Evolutionary conservation across 2,888 invertebrate genomes (phyloP), one percentile per base, ranked within the genome.

Genomic region (Polietes domitor): DNA sequence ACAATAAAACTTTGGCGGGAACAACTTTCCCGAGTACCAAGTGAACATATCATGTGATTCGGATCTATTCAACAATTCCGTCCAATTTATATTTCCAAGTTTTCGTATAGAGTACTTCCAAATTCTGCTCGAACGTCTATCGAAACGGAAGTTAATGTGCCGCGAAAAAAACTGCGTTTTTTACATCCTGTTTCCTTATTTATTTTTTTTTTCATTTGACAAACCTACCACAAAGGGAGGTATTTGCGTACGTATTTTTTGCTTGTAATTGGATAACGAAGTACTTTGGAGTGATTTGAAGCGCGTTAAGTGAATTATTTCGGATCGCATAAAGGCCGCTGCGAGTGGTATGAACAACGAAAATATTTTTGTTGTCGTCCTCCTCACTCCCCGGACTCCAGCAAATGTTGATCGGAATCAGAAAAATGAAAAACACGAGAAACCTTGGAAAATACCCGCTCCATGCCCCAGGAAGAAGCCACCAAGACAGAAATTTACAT

Each of bases 181-280:
- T 81, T 81, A 58, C 73, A 80, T 55, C 63, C 61, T 15, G 47
- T 2, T 68, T 68, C 32, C 7, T 58, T 81, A 71, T 63, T 81
- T 73, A 50, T 47, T 63, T 63, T 53, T 41, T 77, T 68, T 53
- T 47, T 63, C 21, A 43, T 63, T 24, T 28, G 71, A 28, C 74
- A 77, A 32, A 77, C 71, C 81, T 77, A 77, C 78, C 77, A 61
- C 84, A 81, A 73, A 77, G 79, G 84, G 80, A 75, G 80, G 80
- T 75, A 83, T 74, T 80, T 80, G 77, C 47, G 47, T 47, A 47
- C 70, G 50, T 75, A 53, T 71, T 43, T 73, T 76, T 53, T 78
- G 15, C 77, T 72, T 82, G 82, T 88, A 87, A 88, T 88, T 88
- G 87, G 87, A 87, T 88, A 88, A 88, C 87, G 87, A 86, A 86